Base-by-base conservation (phyloP, 2,888 invertebrate species). In the Xylophagus ater region DNA sequence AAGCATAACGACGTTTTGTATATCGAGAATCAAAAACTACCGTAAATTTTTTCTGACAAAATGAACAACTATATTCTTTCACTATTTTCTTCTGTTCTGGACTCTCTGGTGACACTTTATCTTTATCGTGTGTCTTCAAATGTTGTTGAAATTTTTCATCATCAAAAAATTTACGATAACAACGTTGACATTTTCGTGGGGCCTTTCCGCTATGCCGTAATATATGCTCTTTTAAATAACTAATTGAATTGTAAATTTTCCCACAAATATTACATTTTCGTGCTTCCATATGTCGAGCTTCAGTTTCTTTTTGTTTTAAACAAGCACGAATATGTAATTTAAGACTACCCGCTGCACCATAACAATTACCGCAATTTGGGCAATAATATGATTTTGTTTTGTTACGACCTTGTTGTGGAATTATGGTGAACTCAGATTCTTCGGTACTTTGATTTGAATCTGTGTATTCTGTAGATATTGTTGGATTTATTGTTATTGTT, bases 311-410 rank as follows among this genome's bases (percentile, higher is more conserved):
- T 17, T 59, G 57, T 0, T 60, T 59, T 29, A 64, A 43, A 18
- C 62, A 63, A 10, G 62, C 62, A 15, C 62, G 57, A 53, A 64
- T 64, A 24, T 63, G 62, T 5, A 63, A 46, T 42, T 63, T 63
- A 0, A 62, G 39, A 1, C 64, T 64, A 14, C 62, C 62, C 8
- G 62, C 64, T 10, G 62, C 62, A 37, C 61, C 59, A 20, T 63
- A 63, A 32, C 64, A 63, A 37, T 63, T 63, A 18, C 62, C 62
- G 30, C 62, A 63, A 31, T 63, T 64, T 4, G 62, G 59, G 20
- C 62, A 63, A 20, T 64, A 62, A 47, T 60, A 64, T 4, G 61
- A 56, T 42, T 62, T 62, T 29, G 48, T 33, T 35, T 45, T 45
- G 24, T 28, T 35, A 4, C 41, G 33, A 26, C 20, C 25, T 32